A percentile compares a stretch with the other conserved stretches of the same genome.
phyloP scores from a whole-genome alignment of 2,797 vertebrate genomes.

The Hapalemur alaotrensis region DNA sequence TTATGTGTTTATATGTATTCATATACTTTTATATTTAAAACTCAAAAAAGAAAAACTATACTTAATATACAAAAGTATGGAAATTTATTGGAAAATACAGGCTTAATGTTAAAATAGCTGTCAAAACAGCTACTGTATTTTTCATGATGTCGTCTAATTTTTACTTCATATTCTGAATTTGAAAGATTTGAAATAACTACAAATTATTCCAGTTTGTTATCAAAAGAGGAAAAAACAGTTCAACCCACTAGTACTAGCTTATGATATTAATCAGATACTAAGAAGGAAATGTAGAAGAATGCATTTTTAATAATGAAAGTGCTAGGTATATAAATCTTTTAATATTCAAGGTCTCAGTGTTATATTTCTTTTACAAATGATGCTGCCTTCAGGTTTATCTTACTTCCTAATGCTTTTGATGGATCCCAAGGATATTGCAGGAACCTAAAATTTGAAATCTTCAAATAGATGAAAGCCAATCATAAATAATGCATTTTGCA shows the following conservation, averaged over 20 bases:
- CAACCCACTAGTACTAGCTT: not conserved
- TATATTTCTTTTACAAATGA: conserved; percentile 49
- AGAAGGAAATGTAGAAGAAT: not conserved
- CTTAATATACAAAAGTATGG: not conserved
- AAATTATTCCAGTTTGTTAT: conserved; percentile 38
- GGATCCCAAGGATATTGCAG: not conserved
- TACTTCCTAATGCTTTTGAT: conserved; percentile 19
- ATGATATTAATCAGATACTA: not conserved
- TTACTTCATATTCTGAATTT: not conserved
- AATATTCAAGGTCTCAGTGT: not conserved
- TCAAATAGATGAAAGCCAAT: conserved; percentile 58
- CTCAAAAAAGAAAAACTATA: not conserved
- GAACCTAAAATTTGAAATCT: conserved; percentile 21
- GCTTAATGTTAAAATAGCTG: not conserved
- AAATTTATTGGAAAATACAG: conserved; percentile 19
- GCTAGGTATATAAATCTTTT: not conserved
- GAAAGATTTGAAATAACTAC: conserved; percentile 8
- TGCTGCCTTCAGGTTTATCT: conserved; percentile 16
- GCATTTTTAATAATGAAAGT: conserved; percentile 35
- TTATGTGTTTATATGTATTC: not conserved
- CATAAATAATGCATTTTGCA: conserved; percentile 52
- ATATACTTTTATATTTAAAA: not conserved
- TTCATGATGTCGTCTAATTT: conserved; percentile 27
- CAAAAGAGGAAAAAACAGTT: not conserved
- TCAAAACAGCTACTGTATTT: not conserved